These are phyloP conservation scores for Leucoptera coffeella DNA, from an alignment of 2,888 invertebrate species.

Conservation along the genomic window DNA sequence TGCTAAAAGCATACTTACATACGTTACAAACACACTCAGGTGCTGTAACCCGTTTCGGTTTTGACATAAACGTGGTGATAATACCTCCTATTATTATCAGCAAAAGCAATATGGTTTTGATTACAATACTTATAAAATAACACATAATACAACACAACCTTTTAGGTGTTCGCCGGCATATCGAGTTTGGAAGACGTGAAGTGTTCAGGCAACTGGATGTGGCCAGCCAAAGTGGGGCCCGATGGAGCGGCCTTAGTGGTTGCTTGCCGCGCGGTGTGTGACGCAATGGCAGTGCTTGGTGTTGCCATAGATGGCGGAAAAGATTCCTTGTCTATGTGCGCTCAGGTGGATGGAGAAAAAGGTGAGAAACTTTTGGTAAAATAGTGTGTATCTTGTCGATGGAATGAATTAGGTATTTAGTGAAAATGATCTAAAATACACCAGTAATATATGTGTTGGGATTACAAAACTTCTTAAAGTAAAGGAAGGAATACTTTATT, in stretches of 20 bases:
- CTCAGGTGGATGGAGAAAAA: slow-evolving; percentile 63
- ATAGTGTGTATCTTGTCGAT: too few species aligned
- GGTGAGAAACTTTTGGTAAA: too few species aligned
- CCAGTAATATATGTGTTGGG: too few species aligned
- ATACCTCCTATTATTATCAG: not conserved
- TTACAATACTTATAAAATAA: not conserved
- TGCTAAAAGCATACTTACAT: too few species aligned
- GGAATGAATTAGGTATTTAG: too few species aligned
- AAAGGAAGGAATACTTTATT: too few species aligned
- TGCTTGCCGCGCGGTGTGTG: slow-evolving; percentile 85
- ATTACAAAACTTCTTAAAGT: too few species aligned
- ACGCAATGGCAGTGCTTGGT: slow-evolving; percentile 70
- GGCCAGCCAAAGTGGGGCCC: slow-evolving; percentile 92
- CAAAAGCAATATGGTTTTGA: too few species aligned
- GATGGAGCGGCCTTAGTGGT: slow-evolving; percentile 85
- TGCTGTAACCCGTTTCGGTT: not conserved
- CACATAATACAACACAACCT: not conserved
- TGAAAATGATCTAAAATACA: too few species aligned
- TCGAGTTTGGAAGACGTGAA: slow-evolving; percentile 78
- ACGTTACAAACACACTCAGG: too few species aligned
- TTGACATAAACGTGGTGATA: not conserved
- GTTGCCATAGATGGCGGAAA: slow-evolving; percentile 96
- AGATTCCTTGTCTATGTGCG: slow-evolving; percentile 96
- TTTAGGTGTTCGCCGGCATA: slow-evolving; percentile 59
- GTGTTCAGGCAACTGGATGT: slow-evolving; percentile 99